These are phyloP conservation scores for Atractosteus spatula DNA, from an alignment of 2,113 vertebrate genomes.

Conservation along the genomic window DNA sequence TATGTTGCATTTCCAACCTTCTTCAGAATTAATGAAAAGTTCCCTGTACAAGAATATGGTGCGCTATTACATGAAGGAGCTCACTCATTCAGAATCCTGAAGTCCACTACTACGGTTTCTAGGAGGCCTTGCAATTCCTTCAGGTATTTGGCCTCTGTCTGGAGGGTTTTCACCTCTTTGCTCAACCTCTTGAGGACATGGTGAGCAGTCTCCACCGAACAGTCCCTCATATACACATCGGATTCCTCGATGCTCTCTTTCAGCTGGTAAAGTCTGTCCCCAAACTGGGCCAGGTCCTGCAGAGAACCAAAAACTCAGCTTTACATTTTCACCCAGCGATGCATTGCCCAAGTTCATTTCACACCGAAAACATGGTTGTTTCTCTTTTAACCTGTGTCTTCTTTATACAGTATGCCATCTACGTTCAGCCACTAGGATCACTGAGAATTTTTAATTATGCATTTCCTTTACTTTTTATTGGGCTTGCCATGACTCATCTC, in stretches of 20 bases:
- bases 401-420: too few relatives aligned
- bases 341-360: neutral
- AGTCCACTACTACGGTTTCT: conserved; percentile 22
- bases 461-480: too few relatives aligned
- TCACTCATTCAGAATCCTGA: conserved; percentile 26
- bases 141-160: conserved; percentile 23
- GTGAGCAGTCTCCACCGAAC: conserved; percentile 17
- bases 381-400: neutral
- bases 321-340: neutral
- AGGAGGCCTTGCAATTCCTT: conserved; percentile 27
- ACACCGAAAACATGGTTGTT: neutral
- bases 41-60: too few relatives aligned
- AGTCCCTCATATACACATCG: conserved; percentile 19
- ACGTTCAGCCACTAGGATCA: too few relatives aligned
- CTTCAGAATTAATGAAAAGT: too few relatives aligned
- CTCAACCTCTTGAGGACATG: conserved; percentile 14
- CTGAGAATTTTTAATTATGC: too few relatives aligned
- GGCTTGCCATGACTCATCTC: too few relatives aligned
- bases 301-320: neutral
- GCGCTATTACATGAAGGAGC: neutral
- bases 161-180: conserved; percentile 7
- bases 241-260: conserved; percentile 21
- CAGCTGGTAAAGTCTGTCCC: conserved; percentile 19
- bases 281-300: conserved; percentile 19
- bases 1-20: too few relatives aligned